Conservation (phyloP, 2,797 vertebrate genomes). For the Astyanax mexicanus region DNA sequence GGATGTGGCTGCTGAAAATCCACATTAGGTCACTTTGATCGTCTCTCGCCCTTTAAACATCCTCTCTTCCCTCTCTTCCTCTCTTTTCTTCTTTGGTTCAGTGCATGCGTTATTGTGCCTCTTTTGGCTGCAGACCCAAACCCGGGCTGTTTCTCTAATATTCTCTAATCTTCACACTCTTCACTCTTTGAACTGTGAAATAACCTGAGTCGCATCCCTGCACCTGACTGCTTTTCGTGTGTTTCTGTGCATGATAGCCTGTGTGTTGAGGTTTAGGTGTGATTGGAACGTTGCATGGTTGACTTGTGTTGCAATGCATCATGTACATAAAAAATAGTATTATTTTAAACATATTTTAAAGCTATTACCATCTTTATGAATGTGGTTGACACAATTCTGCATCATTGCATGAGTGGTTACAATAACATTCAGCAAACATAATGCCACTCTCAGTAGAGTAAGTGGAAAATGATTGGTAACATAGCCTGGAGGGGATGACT, state of each 20-base stretch:
- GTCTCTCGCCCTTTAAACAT: constrained; percentile 38
- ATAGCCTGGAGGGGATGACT: no score
- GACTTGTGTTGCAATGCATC: constrained; percentile 65
- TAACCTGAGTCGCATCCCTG: constrained; percentile 2
- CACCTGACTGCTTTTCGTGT: neutral
- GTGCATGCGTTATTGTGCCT: constrained; percentile 51
- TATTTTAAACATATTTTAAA: no score
- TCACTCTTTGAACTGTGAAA: neutral
- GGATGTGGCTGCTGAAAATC: constrained; percentile 60
- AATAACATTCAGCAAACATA: no score
- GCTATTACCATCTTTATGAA: no score
- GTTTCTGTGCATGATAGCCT: constrained; percentile 5
- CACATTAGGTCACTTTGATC: constrained; percentile 74
- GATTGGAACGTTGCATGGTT: constrained; percentile 39
- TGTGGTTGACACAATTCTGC: no score
- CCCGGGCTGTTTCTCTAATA: neutral
- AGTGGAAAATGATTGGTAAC: no score
- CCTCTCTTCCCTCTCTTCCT: constrained; percentile 45
- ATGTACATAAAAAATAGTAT: constrained; percentile 3
- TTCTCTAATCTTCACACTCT: constrained; percentile 27
- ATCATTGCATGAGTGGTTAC: no score
- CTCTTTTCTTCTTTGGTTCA: constrained; percentile 39
- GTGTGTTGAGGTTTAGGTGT: constrained; percentile 40
- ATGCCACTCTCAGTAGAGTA: no score
- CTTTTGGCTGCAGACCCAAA: constrained; percentile 56